phyloP scores from a whole-genome alignment of 2,888 invertebrate genomes.

The Mythimna vitellina region DNA sequence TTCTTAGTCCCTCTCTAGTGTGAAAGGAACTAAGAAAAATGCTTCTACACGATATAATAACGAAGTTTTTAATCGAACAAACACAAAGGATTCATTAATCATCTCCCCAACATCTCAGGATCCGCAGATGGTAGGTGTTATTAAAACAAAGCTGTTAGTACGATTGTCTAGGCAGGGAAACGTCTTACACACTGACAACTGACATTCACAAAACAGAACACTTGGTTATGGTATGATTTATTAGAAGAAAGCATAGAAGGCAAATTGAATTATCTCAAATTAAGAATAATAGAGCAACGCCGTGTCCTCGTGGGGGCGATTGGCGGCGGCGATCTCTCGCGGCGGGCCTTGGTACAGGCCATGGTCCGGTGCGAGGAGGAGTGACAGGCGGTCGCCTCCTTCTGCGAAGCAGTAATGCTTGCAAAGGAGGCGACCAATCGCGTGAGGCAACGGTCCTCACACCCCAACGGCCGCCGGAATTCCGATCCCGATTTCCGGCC shows the following conservation, averaged over 20 bases:
- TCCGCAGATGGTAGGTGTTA: conserved; percentile 50
- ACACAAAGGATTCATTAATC: conserved; percentile 4
- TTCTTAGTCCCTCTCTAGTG: too few species aligned
- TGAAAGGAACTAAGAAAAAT: not conserved
- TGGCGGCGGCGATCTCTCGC: too few species aligned
- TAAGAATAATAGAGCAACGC: too few species aligned
- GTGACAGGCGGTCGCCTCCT: too few species aligned
- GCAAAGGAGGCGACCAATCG: too few species aligned
- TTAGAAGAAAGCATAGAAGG: not conserved
- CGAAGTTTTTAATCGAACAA: not conserved
- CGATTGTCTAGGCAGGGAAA: conserved; percentile 34
- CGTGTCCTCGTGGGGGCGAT: too few species aligned
- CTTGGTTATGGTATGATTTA: conserved; percentile 1
- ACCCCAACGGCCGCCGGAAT: too few species aligned
- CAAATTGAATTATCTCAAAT: not conserved
- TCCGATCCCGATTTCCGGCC: too few species aligned
- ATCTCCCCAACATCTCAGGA: conserved; percentile 17
- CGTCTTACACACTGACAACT: not conserved
- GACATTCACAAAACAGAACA: conserved; percentile 5
- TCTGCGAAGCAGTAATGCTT: too few species aligned
- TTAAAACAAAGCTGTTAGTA: conserved; percentile 40
- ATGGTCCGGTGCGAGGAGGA: too few species aligned
- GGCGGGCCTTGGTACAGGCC: too few species aligned
- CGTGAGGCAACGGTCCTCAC: too few species aligned
- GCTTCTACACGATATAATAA: not conserved